phyloP scores from a whole-genome alignment of 2,797 vertebrate species.

The Myripristis jacobus region DNA sequence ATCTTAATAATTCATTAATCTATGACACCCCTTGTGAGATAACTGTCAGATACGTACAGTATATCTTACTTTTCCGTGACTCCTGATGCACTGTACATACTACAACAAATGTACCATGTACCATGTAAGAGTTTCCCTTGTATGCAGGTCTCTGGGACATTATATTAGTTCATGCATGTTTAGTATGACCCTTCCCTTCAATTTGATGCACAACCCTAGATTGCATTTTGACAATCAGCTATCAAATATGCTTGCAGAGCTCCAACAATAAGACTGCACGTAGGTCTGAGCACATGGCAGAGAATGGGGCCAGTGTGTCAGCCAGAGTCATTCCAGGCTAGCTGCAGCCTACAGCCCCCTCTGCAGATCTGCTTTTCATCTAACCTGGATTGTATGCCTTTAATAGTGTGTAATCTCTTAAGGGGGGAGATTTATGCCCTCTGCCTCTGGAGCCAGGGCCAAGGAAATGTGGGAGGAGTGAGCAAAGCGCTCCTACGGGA shows the following conservation, averaged over 20 bases:
- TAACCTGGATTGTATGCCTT: constrained; percentile 70
- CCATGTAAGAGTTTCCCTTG: neutral
- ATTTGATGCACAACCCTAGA: constrained; percentile 29
- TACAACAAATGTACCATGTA: neutral
- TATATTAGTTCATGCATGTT: constrained; percentile 25
- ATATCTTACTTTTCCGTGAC: neutral
- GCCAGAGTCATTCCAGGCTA: constrained; percentile 61
- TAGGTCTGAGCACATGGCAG: constrained; percentile 18
- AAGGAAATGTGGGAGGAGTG: constrained; percentile 51
- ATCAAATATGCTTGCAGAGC: constrained; percentile 23
- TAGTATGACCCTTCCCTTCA: constrained; percentile 16
- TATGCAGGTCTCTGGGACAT: constrained; percentile 15
- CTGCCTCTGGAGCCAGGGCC: constrained; percentile 28
- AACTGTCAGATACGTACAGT: too few species aligned
- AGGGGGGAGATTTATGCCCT: constrained; percentile 66
- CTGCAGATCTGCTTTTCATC: constrained; percentile 64
- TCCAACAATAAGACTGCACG: constrained; percentile 36
- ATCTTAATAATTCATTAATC: too few species aligned
- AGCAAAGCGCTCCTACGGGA: constrained; percentile 44
- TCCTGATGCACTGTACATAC: neutral
- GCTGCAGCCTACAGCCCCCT: constrained; percentile 47
- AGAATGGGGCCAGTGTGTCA: constrained; percentile 66
- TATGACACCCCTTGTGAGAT: too few species aligned
- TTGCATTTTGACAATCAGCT: constrained; percentile 40
- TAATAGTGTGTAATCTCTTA: constrained; percentile 75